These are phyloP conservation scores for Venusia cambrica DNA, from an alignment of 2,888 invertebrate genomes.

Conservation along the genomic window DNA sequence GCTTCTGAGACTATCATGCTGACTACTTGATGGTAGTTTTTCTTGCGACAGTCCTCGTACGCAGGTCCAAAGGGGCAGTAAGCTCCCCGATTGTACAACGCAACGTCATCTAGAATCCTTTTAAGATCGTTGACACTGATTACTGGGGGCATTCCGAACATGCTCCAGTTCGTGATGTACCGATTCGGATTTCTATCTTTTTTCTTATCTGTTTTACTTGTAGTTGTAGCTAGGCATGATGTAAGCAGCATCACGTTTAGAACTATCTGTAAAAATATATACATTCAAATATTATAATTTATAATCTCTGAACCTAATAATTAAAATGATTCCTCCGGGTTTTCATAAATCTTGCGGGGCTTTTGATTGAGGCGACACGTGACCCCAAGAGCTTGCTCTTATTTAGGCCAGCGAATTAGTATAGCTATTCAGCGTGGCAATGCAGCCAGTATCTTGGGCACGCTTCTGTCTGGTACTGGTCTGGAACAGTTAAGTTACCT, in stretches of 20 bases:
- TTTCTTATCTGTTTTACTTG: not conserved
- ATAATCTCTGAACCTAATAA: too few relatives aligned
- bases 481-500: too few relatives aligned
- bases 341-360: too few relatives aligned
- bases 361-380: too few relatives aligned
- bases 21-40: not conserved
- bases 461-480: too few relatives aligned
- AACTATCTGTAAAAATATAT: slow-evolving; percentile 14
- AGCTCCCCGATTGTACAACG: slow-evolving; percentile 22
- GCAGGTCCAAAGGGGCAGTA: slow-evolving; percentile 36
- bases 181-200: slow-evolving; percentile 6
- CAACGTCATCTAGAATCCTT: slow-evolving; percentile 28
- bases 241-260: slow-evolving; percentile 6
- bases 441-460: too few relatives aligned
- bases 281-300: too few relatives aligned
- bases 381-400: too few relatives aligned
- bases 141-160: slow-evolving; percentile 31
- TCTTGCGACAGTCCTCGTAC: slow-evolving; percentile 8
- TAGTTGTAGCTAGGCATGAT: slow-evolving; percentile 5
- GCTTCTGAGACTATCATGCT: slow-evolving; percentile 7
- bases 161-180: slow-evolving; percentile 35
- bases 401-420: too few relatives aligned
- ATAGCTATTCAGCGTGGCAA: too few relatives aligned
- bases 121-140: slow-evolving; percentile 23
- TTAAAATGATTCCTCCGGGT: too few relatives aligned